A percentile compares a stretch with the other conserved stretches of the same genome.
These are phyloP conservation scores for Macrophya alboannulata DNA, from an alignment of 2,888 invertebrate species.

Conservation along the genomic window DNA sequence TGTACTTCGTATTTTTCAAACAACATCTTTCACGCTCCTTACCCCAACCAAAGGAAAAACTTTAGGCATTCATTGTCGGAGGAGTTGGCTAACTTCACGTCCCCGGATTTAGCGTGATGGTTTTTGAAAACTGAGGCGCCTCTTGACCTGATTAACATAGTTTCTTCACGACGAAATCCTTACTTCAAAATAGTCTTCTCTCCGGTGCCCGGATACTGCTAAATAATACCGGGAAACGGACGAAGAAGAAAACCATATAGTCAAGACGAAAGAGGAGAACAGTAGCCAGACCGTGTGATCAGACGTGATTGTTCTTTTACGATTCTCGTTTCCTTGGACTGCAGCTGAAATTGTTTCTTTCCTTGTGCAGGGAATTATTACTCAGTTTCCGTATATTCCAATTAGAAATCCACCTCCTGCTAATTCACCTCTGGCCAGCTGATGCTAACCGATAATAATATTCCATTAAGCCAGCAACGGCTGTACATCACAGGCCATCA, in stretches of 20 bases:
- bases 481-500: conserved; percentile 78
- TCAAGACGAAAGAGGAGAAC: background rate
- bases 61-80: conserved; percentile 19
- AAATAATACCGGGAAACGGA: conserved; percentile 9
- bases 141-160: conserved; percentile 18
- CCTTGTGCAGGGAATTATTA: background rate
- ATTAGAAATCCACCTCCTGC: conserved; percentile 59
- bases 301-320: conserved; percentile 33
- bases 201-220: background rate
- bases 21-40: background rate
- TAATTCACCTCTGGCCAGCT: conserved; percentile 75
- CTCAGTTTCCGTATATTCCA: conserved; percentile 27
- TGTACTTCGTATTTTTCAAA: conserved; percentile 32
- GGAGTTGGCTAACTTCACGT: conserved; percentile 1
- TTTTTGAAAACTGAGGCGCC: conserved; percentile 11
- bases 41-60: background rate
- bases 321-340: background rate
- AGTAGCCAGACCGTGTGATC: conserved; percentile 19
- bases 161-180: background rate
- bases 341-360: conserved; percentile 22
- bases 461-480: conserved; percentile 76
- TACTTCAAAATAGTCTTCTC: background rate
- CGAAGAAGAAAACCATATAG: background rate
- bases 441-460: conserved; percentile 79
- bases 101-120: conserved; percentile 16